These are phyloP conservation scores for Tubulanus polymorphus DNA, from an alignment of 2,888 invertebrate species.

Conservation along the genomic window DNA sequence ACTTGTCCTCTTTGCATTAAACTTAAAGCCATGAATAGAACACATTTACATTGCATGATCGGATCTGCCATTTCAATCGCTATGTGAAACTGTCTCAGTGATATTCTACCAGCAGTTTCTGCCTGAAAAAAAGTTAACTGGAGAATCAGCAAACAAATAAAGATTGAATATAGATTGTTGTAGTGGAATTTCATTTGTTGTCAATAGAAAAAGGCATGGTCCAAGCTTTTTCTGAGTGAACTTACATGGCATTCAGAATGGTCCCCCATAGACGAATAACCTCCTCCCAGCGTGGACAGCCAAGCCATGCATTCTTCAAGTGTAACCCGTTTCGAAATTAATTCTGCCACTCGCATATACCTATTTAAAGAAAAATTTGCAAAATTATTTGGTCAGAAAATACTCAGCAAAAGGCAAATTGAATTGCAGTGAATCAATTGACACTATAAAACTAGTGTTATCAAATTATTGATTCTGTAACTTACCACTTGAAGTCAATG, in stretches of 20 bases:
- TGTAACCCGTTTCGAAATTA: constrained; percentile 24
- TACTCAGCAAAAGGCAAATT: too few species aligned
- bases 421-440: too few species aligned
- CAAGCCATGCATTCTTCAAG: constrained; percentile 66
- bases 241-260: constrained; percentile 73
- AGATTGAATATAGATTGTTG: too few species aligned
- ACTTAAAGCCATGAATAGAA: constrained; percentile 81
- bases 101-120: constrained; percentile 82
- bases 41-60: constrained; percentile 73
- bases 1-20: constrained; percentile 78
- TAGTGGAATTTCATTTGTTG: constrained; percentile 2
- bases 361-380: too few species aligned
- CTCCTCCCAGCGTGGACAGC: constrained; percentile 94
- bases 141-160: not conserved
- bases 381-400: too few species aligned
- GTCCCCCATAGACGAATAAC: constrained; percentile 92
- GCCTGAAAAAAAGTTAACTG: constrained; percentile 64
- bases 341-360: too few species aligned
- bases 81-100: constrained; percentile 74
- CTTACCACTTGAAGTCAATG: too few species aligned
- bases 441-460: too few species aligned
- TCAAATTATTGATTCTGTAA: too few species aligned
- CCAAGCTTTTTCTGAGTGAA: too few species aligned
- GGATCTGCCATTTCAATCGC: constrained; percentile 81
- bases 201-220: too few species aligned